phyloP scores from a whole-genome alignment of 2,888 invertebrate genomes.

The Trachelus troglodyta region DNA sequence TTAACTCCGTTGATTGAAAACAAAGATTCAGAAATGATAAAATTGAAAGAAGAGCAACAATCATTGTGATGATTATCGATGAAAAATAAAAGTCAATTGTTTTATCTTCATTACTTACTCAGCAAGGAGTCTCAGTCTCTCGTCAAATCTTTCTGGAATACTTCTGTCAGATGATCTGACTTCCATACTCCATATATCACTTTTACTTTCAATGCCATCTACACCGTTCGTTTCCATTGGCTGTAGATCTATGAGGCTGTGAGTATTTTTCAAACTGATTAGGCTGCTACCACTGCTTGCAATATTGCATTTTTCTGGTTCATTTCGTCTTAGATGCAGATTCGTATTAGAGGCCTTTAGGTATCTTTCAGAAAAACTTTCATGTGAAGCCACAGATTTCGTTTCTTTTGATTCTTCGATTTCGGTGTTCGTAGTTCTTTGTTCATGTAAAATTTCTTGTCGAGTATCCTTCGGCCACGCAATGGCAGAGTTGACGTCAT shows the following conservation, averaged over 20 bases:
- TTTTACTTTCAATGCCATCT: neutral
- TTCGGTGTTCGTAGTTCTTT: too few relatives aligned
- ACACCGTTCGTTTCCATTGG: neutral
- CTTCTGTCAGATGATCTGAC: neutral
- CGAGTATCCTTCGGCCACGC: neutral
- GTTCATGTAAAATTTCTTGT: neutral
- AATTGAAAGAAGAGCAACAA: too few relatives aligned
- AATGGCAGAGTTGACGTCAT: neutral
- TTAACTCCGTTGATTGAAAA: conserved; percentile 1
- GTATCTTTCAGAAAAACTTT: too few relatives aligned
- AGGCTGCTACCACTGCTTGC: neutral
- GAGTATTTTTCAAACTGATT: neutral
- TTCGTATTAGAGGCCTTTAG: too few relatives aligned
- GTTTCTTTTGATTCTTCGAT: too few relatives aligned
- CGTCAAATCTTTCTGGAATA: neutral
- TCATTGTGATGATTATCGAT: too few relatives aligned
- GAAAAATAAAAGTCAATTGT: too few relatives aligned
- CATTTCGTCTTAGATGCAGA: too few relatives aligned
- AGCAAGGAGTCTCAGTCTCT: neutral
- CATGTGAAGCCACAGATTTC: too few relatives aligned
- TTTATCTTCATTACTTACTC: neutral
- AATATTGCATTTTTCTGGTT: neutral
- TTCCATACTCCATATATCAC: conserved; percentile 6
- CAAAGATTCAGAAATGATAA: too few relatives aligned
- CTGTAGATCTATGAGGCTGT: neutral